phyloP scores from a whole-genome alignment of 2,113 vertebrate genomes.

The Panurus biarmicus region DNA sequence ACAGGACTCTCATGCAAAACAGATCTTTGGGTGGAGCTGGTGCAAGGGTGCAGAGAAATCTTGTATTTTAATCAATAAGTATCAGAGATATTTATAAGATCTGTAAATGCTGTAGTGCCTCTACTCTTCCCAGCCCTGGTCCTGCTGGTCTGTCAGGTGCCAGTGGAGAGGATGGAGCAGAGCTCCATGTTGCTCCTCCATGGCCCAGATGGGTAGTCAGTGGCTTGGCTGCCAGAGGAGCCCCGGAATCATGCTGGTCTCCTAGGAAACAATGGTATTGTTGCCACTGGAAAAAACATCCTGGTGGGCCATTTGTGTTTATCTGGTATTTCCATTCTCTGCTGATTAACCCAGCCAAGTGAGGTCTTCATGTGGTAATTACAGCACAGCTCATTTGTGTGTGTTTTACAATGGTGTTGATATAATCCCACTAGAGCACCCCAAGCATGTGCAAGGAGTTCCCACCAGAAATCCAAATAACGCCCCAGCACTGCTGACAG shows the following conservation, averaged over 20 bases:
- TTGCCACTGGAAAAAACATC: slow-evolving; percentile 23
- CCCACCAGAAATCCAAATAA: slow-evolving; percentile 81
- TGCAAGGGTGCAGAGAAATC: not conserved
- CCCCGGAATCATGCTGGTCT: not conserved
- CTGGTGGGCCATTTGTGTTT: slow-evolving; percentile 2
- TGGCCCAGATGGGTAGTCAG: not conserved
- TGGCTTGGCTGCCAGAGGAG: not conserved
- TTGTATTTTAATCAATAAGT: not conserved
- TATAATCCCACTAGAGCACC: slow-evolving; percentile 75
- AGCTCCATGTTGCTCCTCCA: not conserved
- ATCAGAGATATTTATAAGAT: not conserved
- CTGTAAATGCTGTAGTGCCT: not conserved
- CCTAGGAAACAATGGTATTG: not conserved
- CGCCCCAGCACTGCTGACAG: slow-evolving; percentile 75
- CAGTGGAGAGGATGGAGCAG: not conserved
- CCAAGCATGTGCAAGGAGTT: slow-evolving; percentile 74
- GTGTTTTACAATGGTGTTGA: slow-evolving; percentile 78
- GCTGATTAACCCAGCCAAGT: slow-evolving; percentile 45
- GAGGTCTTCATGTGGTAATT: slow-evolving; percentile 62
- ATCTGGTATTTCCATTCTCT: slow-evolving; percentile 60
- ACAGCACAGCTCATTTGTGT: slow-evolving; percentile 68
- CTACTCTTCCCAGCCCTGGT: not conserved
- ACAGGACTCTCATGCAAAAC: not conserved
- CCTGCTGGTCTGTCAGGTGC: not conserved
- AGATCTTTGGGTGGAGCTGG: not conserved